Percentiles rank a stretch among this genome's conserved stretches.
Evolutionary conservation across 2,888 invertebrate species (phyloP).

Genomic region (Microctonus hyperodae): DNA sequence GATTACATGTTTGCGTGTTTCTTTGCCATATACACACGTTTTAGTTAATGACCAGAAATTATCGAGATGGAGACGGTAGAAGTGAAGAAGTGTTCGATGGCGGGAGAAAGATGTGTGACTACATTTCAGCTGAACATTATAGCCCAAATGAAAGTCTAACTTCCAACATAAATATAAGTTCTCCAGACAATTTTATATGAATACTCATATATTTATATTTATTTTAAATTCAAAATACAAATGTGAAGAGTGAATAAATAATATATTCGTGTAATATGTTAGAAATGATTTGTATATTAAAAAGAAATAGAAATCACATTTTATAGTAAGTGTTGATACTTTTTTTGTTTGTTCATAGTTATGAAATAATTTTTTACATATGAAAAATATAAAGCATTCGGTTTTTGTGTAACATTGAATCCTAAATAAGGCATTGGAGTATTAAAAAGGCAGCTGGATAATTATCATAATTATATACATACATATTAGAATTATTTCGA

Average conservation of each 20-base stretch:
- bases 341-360: not conserved
- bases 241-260: not conserved
- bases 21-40: not conserved
- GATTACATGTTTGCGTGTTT: not conserved
- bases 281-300: not conserved
- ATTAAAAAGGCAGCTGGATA: conserved; percentile 13
- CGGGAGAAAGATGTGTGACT: too few species aligned
- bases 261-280: not conserved
- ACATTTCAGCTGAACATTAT: too few species aligned
- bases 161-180: not conserved
- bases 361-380: too few species aligned
- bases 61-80: not conserved
- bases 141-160: conserved; percentile 4
- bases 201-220: not conserved
- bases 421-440: too few species aligned
- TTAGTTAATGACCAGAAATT: conserved; percentile 5
- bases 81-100: not conserved
- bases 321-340: not conserved
- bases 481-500: not conserved
- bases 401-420: too few species aligned
- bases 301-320: not conserved
- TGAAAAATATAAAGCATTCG: too few species aligned
- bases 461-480: conserved; percentile 5
- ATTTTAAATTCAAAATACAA: not conserved
- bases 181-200: not conserved